Evolutionary conservation across 2,888 invertebrate genomes (phyloP).

Genomic region (Ochlodes sylvanus): DNA sequence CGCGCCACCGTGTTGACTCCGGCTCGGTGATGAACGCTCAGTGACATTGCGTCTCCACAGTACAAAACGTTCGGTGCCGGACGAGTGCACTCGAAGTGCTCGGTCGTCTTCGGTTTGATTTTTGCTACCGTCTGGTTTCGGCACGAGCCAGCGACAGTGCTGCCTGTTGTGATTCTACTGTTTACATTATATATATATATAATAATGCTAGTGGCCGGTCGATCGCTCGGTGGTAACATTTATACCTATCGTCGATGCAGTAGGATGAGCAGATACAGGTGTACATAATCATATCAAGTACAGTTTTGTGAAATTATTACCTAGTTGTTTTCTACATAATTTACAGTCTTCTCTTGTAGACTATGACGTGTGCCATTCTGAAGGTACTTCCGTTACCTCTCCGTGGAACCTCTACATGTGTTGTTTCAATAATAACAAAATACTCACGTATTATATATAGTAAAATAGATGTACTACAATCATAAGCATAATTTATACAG

Average conservation of each 20-base stretch:
- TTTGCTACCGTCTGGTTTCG: background rate
- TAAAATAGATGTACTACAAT: slow-evolving; percentile 74
- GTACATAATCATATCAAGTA: slow-evolving; percentile 81
- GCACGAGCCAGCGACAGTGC: background rate
- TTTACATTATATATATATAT: too few species aligned
- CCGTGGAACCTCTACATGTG: slow-evolving; percentile 75
- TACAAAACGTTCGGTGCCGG: slow-evolving; percentile 59
- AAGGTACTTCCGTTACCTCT: slow-evolving; percentile 76
- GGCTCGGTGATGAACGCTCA: slow-evolving; percentile 63
- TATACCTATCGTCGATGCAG: background rate
- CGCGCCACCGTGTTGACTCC: slow-evolving; percentile 62
- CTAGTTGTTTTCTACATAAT: slow-evolving; percentile 67
- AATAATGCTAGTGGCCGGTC: background rate
- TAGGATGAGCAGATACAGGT: slow-evolving; percentile 48
- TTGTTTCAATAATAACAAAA: slow-evolving; percentile 77
- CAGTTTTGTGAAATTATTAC: slow-evolving; percentile 70
- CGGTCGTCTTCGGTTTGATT: background rate
- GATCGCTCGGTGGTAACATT: slow-evolving; percentile 6
- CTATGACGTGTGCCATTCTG: slow-evolving; percentile 78
- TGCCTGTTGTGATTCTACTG: slow-evolving; percentile 25
- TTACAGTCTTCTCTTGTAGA: slow-evolving; percentile 70
- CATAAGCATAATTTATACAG: slow-evolving; percentile 84
- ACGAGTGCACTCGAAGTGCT: too few species aligned
- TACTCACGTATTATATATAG: slow-evolving; percentile 79
- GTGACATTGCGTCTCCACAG: slow-evolving; percentile 64